A percentile compares a stretch with the other conserved stretches of the same genome.
phyloP scores from a whole-genome alignment of 2,888 invertebrate genomes.

The Cancer borealis region DNA sequence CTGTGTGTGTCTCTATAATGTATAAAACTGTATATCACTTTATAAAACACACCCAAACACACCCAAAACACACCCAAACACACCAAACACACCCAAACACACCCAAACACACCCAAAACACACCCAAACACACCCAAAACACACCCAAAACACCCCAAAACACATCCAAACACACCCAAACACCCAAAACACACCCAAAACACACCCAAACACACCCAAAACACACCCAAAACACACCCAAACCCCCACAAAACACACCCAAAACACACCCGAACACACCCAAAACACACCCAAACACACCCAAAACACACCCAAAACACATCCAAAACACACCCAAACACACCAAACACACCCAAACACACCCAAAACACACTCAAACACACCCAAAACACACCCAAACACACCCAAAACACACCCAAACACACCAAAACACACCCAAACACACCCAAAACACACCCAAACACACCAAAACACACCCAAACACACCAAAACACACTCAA shows the following conservation, averaged over 20 bases:
- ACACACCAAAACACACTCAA: not conserved
- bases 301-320: not conserved
- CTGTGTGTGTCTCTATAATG: too few relatives aligned
- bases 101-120: not conserved
- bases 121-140: not conserved
- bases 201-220: not conserved
- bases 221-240: not conserved
- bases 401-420: too few relatives aligned
- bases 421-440: too few relatives aligned
- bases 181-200: too few relatives aligned
- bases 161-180: not conserved
- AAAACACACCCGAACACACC: not conserved
- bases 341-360: not conserved
- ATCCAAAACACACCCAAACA: too few relatives aligned
- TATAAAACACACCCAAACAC: not conserved
- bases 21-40: too few relatives aligned
- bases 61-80: not conserved
- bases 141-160: not conserved
- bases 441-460: too few relatives aligned
- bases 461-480: not conserved
- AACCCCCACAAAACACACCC: constrained; percentile 77
- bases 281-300: not conserved
- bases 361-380: not conserved
- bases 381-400: too few relatives aligned
- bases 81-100: not conserved